Base-by-base conservation (phyloP, 2,888 invertebrate species). In the Mimumesa dahlbomi region DNA sequence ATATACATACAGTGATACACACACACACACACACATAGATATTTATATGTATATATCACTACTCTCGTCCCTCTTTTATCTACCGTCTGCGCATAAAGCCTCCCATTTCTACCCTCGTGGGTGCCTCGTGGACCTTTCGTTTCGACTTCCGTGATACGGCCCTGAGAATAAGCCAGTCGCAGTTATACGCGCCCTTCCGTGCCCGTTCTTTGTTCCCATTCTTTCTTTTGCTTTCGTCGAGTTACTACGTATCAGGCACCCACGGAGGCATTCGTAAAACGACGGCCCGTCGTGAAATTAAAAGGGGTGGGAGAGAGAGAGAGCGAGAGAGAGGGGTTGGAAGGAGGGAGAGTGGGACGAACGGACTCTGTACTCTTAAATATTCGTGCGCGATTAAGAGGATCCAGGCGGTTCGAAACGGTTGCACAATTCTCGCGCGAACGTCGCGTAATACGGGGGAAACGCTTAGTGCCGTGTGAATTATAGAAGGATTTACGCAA, bases 121-220 rank as follows among this genome's bases (percentile, higher is more conserved):
- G 73, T 79, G 83, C 81, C 82, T 83, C 86, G 82, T 82, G 86
- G 85, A 86, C 83, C 84, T 71, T 71, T 63, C 68, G 59, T 52
- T 59, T 57, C 63, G 52, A 45, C 66, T 67, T 61, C 38, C 72
- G 54, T 68, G 75, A 75, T 77, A 79, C 78, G 81, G 57, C 66
- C 73, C 73, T 73, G 78, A 64, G 66, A 77, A 76, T 75, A 75
- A 75, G 75, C 68, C 67, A 58, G 67, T 70, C 65, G 67, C 58
- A 72, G 80, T 79, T 75, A 68, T 57, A 71, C 68, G 73, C 75
- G 81, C 76, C 75, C 78, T 75, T 75, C 72, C 66, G 62, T 57
- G 57, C 56, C 21, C 58, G 52, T 45, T 48, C 73, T 53, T 68
- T 74, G 56, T 67, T 54, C 65, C 59, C 70, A 64, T 67, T 73